These are phyloP conservation scores for Symphodus melops DNA, from an alignment of 2,113 vertebrate genomes.

Conservation along the genomic window DNA sequence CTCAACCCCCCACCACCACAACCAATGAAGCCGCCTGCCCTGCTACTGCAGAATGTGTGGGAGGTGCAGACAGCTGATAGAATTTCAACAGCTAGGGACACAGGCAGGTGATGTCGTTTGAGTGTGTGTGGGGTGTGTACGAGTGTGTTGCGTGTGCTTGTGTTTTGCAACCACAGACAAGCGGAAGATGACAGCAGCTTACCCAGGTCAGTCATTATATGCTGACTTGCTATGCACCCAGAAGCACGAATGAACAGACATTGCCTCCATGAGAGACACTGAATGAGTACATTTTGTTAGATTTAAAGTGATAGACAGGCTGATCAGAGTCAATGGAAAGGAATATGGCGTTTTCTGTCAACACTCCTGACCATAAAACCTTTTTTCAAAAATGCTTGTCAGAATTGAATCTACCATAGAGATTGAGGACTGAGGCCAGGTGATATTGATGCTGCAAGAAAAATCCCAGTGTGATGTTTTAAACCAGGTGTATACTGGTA, in stretches of 20 bases:
- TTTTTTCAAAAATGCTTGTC: too few species aligned
- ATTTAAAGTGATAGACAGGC: not conserved
- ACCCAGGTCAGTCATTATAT: conserved; percentile 76
- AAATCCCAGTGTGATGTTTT: not conserved
- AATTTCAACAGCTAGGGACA: conserved; percentile 78
- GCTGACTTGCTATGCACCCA: conserved; percentile 71
- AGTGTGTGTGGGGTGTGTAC: conserved; percentile 16
- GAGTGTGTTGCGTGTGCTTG: conserved; percentile 6
- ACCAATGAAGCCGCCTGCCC: conserved; percentile 60
- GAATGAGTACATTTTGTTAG: not conserved
- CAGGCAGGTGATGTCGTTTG: conserved; percentile 65
- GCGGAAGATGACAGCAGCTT: conserved; percentile 70
- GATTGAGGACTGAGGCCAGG: not conserved
- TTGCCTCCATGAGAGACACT: too few species aligned
- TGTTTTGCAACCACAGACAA: conserved; percentile 74
- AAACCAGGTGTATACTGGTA: not conserved
- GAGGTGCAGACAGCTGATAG: conserved; percentile 81
- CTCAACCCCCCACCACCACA: conserved; percentile 56
- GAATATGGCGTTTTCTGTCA: not conserved
- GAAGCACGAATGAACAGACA: conserved; percentile 41
- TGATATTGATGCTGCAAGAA: not conserved
- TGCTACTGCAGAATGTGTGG: conserved; percentile 76
- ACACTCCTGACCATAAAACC: not conserved
- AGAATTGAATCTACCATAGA: too few species aligned
- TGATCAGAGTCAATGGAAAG: not conserved